Percentiles rank a stretch among this genome's conserved stretches.
Conservation (phyloP, 2,888 invertebrate species). For the Synanthedon myopaeformis region DNA sequence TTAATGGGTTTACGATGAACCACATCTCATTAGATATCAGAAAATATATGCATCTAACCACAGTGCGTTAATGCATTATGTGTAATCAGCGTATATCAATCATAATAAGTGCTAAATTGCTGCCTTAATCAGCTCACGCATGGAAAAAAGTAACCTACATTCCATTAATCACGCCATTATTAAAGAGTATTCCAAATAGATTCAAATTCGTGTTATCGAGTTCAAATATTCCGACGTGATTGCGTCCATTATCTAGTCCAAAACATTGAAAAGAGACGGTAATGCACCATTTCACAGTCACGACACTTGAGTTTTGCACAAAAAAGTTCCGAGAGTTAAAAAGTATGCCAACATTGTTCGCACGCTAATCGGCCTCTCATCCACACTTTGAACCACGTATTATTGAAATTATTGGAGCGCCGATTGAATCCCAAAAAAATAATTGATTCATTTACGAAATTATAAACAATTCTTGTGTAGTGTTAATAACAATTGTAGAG, state of each 20-base stretch:
- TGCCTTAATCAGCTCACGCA: no score
- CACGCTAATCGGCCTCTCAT: conserved; percentile 25
- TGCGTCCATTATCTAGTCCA: conserved; percentile 31
- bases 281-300: conserved; percentile 64
- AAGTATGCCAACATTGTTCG: conserved; percentile 60
- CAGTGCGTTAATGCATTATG: no score
- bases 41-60: no score
- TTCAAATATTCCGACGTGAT: conserved; percentile 13
- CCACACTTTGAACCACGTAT: conserved; percentile 28
- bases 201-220: conserved; percentile 10
- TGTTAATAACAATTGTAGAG: no score
- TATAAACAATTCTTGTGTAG: no score
- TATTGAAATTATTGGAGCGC: conserved; percentile 41
- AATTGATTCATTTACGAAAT: no score
- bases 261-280: conserved; percentile 41
- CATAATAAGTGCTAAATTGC: no score
- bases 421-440: conserved; percentile 2
- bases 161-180: no score
- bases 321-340: conserved; percentile 36
- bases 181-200: conserved; percentile 12
- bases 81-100: no score
- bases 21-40: no score
- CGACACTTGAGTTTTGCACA: conserved; percentile 52
- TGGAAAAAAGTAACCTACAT: no score
- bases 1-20: no score